These are phyloP conservation scores for Antheraea assamensis DNA, from an alignment of 2,888 invertebrate genomes.

Conservation along the genomic window DNA sequence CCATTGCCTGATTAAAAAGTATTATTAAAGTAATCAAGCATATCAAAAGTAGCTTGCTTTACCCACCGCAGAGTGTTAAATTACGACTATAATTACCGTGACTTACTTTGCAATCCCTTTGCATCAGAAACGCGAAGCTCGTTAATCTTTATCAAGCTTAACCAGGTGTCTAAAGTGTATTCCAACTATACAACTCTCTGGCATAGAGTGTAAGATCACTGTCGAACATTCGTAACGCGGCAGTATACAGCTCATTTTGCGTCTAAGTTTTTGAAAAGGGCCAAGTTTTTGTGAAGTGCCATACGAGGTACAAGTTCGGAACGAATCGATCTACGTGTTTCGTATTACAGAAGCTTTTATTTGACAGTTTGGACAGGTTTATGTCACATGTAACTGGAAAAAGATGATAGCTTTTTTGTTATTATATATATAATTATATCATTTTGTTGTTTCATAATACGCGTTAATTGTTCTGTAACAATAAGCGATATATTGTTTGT, in stretches of 20 bases:
- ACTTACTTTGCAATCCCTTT: constrained; percentile 52
- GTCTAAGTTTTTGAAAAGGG: constrained; percentile 57
- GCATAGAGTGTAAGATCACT: constrained; percentile 30
- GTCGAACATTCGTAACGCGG: constrained; percentile 38
- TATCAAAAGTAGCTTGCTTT: constrained; percentile 38
- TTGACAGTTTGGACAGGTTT: constrained; percentile 34
- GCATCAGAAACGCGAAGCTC: constrained; percentile 50
- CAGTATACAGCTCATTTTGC: constrained; percentile 40
- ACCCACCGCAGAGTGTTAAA: constrained; percentile 50
- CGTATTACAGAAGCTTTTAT: constrained; percentile 68
- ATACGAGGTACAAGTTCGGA: constrained; percentile 61
- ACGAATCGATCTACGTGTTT: constrained; percentile 74
- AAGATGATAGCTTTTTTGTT: neutral
- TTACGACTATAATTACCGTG: constrained; percentile 51
- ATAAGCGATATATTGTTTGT: no score
- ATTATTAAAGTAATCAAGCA: constrained; percentile 38
- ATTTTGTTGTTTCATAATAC: neutral
- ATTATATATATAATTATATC: neutral
- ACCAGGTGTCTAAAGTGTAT: constrained; percentile 46
- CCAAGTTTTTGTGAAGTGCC: constrained; percentile 59
- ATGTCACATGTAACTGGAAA: constrained; percentile 20
- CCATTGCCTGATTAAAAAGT: constrained; percentile 13
- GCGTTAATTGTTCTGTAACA: neutral
- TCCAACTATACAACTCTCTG: constrained; percentile 40
- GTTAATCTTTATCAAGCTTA: constrained; percentile 55